Evolutionary conservation across 1,140 invertebrate genomes (phyloP).

Genomic region (Atta colombica): DNA sequence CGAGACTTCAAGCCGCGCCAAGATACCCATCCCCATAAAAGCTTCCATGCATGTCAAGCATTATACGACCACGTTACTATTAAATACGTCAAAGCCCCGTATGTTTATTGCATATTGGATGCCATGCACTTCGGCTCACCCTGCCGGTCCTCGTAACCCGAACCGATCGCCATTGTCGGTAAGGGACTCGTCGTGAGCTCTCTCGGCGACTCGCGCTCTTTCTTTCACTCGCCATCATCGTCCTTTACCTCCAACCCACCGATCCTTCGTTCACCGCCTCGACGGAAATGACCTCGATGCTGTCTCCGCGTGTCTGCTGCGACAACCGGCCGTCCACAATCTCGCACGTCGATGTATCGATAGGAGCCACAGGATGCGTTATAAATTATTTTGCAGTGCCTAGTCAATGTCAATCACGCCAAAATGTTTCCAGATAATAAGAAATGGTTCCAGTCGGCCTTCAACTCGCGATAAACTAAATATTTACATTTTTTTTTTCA

Average conservation of each 20-base stretch:
- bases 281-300: conserved; percentile 60
- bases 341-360: conserved; percentile 54
- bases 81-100: conserved; percentile 85
- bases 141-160: conserved; percentile 77
- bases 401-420: conserved; percentile 10
- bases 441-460: neutral
- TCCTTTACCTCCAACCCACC: conserved; percentile 32
- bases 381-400: conserved; percentile 44
- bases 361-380: conserved; percentile 32
- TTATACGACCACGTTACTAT: conserved; percentile 86
- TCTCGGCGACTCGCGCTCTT: neutral
- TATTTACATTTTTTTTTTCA: neutral
- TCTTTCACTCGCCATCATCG: conserved; percentile 32
- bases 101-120: conserved; percentile 87
- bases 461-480: neutral
- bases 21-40: conserved; percentile 83
- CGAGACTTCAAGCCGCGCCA: conserved; percentile 62
- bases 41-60: conserved; percentile 85
- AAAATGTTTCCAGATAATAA: neutral
- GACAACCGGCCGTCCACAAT: conserved; percentile 29
- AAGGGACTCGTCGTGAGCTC: conserved; percentile 60
- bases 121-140: conserved; percentile 80
- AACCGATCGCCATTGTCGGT: conserved; percentile 75
- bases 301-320: conserved; percentile 38
- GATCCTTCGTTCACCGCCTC: conserved; percentile 51